Conservation (phyloP, 2,113 vertebrate species). For the Crypturellus undulatus region DNA sequence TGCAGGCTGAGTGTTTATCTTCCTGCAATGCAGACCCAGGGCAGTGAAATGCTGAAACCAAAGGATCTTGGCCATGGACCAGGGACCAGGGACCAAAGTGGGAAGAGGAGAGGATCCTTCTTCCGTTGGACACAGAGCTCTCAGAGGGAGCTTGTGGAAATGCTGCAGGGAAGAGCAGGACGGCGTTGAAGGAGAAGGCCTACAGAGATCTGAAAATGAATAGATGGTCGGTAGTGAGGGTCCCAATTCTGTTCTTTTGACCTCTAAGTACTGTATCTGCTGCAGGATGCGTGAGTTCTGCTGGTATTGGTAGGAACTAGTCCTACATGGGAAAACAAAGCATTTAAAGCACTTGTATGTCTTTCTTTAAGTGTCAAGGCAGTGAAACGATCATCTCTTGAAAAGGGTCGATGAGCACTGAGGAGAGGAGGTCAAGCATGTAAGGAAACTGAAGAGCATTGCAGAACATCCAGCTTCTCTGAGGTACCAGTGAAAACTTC, state of each 20-base stretch:
- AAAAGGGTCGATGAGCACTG: neutral
- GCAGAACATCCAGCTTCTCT: neutral
- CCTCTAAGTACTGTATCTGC: neutral
- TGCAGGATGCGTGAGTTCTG: neutral
- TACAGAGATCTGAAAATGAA: neutral
- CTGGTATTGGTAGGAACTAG: neutral
- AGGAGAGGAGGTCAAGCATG: neutral
- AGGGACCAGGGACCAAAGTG: neutral
- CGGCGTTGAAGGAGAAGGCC: neutral
- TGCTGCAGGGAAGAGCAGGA: neutral
- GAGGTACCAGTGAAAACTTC: neutral
- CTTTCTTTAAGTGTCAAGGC: neutral
- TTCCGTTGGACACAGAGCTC: neutral
- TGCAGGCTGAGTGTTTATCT: rapidly evolving
- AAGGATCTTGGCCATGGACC: neutral
- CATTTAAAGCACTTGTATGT: neutral
- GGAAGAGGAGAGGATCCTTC: neutral
- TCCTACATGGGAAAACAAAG: neutral
- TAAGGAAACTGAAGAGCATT: neutral
- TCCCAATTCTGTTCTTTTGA: neutral
- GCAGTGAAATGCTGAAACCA: neutral
- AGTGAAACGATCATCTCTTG: neutral
- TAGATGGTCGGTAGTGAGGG: neutral
- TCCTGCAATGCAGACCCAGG: neutral
- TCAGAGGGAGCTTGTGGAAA: neutral